Base-by-base conservation (phyloP, 2,113 vertebrate species). In the Hippocampus mohnikei region DNA sequence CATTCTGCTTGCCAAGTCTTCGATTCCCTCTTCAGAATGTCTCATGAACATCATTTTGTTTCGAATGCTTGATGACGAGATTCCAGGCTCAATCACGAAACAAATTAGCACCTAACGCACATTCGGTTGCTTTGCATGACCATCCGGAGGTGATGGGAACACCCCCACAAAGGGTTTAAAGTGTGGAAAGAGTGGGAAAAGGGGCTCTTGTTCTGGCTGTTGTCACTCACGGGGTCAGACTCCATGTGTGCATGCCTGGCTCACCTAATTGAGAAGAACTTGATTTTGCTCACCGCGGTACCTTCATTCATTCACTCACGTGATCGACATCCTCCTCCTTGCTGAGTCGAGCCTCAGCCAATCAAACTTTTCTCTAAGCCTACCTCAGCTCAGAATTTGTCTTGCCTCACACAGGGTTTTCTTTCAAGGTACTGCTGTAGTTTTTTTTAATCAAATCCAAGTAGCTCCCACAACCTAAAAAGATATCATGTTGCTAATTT, bases 361-460 rank as follows among this genome's bases (percentile, higher is more conserved):
- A 82, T 79, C 76, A 88, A 84, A 64, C 82, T 80, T 82, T 85
- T 86, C 81, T 90, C 87, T 88, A 83, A 83, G 83, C 90, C 91
- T 93, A 92, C 91, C 92, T 93, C 92, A 93, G 85, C 88, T 89
- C 88, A 86, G 81, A 91, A 87, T 90, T 88, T 87, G 88, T 86
- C 74, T 73, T 66, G 59, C 82, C 89, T 88, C 75, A 71, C 77
- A 72, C 72, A 78, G 59, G 80, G 79, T 84, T 60, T 60, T 33
- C 78, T 85, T 81, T 86, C 81, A 88, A 88, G 88, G 88, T 91
- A 92, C 90, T 90, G 87, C 82, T 89, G 82, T 90, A 87, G 81
- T 78, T 67, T 61, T 60, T 73, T 41, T 37, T 15, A 44, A 67
- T 87, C 82, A 78, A 62, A 74, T 79, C 75, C 76, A 82, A 76